Conservation (phyloP, 2,888 invertebrate genomes). For the Andrena fulva region DNA sequence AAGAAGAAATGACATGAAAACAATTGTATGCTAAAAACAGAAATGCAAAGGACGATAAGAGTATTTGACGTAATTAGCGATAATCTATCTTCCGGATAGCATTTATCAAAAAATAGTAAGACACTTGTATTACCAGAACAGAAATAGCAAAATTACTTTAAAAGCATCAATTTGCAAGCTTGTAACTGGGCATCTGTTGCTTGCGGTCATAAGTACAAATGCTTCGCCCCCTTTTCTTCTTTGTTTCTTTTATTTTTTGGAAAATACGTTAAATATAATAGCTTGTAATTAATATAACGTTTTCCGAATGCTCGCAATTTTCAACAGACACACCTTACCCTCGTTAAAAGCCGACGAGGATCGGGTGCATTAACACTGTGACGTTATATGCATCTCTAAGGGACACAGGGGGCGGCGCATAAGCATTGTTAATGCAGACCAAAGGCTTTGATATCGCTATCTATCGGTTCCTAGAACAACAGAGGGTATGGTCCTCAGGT, state of each 20-base stretch:
- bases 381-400: constrained; percentile 25
- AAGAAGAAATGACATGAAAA: too few species aligned
- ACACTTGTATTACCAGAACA: too few species aligned
- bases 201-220: too few species aligned
- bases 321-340: not conserved
- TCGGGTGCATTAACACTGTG: constrained; percentile 13
- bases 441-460: constrained; percentile 69
- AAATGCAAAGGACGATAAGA: too few species aligned
- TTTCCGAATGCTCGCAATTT: constrained; percentile 18
- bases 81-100: too few species aligned
- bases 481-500: constrained; percentile 35
- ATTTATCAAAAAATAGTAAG: too few species aligned
- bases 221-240: not conserved
- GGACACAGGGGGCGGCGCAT: constrained; percentile 1
- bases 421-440: constrained; percentile 50
- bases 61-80: too few species aligned
- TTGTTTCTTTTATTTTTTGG: not conserved
- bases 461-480: constrained; percentile 69
- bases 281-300: not conserved
- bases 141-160: too few species aligned
- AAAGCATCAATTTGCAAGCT: too few species aligned
- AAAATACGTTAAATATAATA: not conserved
- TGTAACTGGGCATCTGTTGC: too few species aligned
- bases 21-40: too few species aligned
- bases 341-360: constrained; percentile 18